Evolutionary conservation across 2,888 invertebrate species (phyloP).

Genomic region (Archips crataeganus): DNA sequence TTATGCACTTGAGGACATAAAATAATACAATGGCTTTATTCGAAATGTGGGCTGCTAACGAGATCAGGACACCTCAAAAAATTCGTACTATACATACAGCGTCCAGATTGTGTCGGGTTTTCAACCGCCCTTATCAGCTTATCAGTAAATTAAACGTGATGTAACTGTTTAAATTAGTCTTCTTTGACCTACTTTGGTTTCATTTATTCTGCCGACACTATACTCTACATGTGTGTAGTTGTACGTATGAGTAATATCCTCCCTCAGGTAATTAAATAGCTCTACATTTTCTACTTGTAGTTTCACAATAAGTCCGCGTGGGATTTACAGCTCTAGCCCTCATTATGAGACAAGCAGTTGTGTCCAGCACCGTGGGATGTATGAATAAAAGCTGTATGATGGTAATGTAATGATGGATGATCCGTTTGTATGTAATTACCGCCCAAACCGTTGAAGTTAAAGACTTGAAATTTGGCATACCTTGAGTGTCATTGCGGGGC

Average conservation of each 20-base stretch:
- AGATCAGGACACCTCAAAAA: too few species aligned
- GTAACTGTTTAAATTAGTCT: not conserved
- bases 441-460: too few species aligned
- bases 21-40: too few species aligned
- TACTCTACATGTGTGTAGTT: not conserved
- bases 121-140: not conserved
- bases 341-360: not conserved
- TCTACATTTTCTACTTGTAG: not conserved
- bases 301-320: not conserved
- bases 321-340: not conserved
- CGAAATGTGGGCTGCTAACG: too few species aligned
- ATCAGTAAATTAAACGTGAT: slow-evolving; percentile 1
- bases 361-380: not conserved
- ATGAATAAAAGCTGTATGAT: not conserved
- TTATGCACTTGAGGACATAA: too few species aligned
- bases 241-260: not conserved
- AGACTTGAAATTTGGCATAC: too few species aligned
- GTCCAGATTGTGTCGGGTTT: too few species aligned
- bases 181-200: not conserved
- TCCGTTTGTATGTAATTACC: not conserved
- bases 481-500: too few species aligned
- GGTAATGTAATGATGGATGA: not conserved
- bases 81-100: too few species aligned
- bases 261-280: not conserved
- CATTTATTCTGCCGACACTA: too few species aligned